Percentiles rank a stretch among this genome's conserved stretches.
Evolutionary conservation across 2,888 invertebrate genomes (phyloP).

Genomic region (Zeuzera pyrina): DNA sequence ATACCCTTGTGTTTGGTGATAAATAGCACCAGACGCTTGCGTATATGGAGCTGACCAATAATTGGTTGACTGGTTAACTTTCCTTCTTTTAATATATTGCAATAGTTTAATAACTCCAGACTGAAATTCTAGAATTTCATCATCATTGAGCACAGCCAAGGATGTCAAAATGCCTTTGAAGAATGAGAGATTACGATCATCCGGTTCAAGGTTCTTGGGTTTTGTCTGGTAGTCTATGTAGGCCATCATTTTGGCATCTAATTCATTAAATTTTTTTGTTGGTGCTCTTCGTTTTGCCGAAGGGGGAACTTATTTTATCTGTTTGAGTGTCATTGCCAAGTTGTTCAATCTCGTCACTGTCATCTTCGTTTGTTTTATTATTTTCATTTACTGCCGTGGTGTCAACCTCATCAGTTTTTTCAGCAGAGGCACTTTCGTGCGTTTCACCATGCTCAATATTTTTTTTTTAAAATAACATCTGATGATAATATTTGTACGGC

Average conservation of each 20-base stretch:
- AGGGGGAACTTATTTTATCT: conserved; percentile 16
- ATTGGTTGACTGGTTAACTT: conserved; percentile 18
- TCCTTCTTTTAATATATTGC: conserved; percentile 23
- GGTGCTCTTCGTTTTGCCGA: conserved; percentile 15
- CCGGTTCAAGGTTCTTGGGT: conserved; percentile 15
- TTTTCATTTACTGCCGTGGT: conserved; percentile 4
- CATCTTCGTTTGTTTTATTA: conserved; percentile 2
- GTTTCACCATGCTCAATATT: conserved; percentile 14
- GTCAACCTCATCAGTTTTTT: conserved; percentile 9
- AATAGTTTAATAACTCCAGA: conserved; percentile 14
- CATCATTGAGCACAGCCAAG: conserved; percentile 12
- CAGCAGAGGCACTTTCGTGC: conserved; percentile 14
- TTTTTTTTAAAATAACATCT: conserved; percentile 17
- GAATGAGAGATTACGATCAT: conserved; percentile 18
- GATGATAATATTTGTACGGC: conserved; percentile 1
- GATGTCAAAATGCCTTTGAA: conserved; percentile 20
- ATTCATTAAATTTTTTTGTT: conserved; percentile 11
- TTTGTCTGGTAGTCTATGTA: conserved; percentile 3
- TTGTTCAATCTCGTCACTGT: conserved; percentile 10
- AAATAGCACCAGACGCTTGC: too few species aligned
- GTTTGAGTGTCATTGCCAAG: conserved; percentile 16
- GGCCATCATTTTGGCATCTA: conserved; percentile 16
- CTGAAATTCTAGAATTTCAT: conserved; percentile 20
- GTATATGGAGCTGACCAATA: too few species aligned
- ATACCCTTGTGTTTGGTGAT: too few species aligned